These are phyloP conservation scores for Drosophila niveifrons DNA, from an alignment of 2,888 invertebrate species.

Conservation along the genomic window DNA sequence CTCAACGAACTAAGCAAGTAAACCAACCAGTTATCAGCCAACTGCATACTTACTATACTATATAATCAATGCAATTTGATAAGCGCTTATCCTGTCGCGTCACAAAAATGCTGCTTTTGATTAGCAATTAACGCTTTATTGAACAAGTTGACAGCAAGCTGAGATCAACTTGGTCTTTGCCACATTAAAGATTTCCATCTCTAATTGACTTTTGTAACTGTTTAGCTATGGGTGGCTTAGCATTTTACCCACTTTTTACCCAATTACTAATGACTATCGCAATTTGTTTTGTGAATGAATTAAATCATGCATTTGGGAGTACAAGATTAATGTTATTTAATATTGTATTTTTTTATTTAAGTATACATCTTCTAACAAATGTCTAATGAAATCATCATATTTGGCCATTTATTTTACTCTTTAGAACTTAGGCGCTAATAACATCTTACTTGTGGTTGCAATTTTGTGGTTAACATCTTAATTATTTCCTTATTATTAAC, in stretches of 20 bases:
- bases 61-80: slow-evolving; percentile 59
- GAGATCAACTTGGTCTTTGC: slow-evolving; percentile 47
- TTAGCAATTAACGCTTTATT: slow-evolving; percentile 77
- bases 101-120: slow-evolving; percentile 75
- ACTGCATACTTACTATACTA: slow-evolving; percentile 12
- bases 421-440: too few species aligned
- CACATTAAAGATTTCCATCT: slow-evolving; percentile 32
- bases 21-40: slow-evolving; percentile 65
- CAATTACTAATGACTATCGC: slow-evolving; percentile 9
- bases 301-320: neutral
- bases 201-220: slow-evolving; percentile 44
- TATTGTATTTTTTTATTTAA: too few species aligned
- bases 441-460: neutral
- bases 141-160: slow-evolving; percentile 67
- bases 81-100: slow-evolving; percentile 77
- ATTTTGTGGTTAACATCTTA: slow-evolving; percentile 15
- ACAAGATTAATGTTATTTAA: too few species aligned
- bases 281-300: neutral
- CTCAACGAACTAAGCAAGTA: slow-evolving; percentile 35
- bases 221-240: slow-evolving; percentile 30
- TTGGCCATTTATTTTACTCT: too few species aligned
- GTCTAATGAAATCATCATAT: too few species aligned
- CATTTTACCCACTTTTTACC: neutral
- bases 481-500: neutral
- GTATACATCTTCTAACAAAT: too few species aligned